Evolutionary conservation across 1,140 invertebrate species (phyloP).

Genomic region (Nasonia giraulti): DNA sequence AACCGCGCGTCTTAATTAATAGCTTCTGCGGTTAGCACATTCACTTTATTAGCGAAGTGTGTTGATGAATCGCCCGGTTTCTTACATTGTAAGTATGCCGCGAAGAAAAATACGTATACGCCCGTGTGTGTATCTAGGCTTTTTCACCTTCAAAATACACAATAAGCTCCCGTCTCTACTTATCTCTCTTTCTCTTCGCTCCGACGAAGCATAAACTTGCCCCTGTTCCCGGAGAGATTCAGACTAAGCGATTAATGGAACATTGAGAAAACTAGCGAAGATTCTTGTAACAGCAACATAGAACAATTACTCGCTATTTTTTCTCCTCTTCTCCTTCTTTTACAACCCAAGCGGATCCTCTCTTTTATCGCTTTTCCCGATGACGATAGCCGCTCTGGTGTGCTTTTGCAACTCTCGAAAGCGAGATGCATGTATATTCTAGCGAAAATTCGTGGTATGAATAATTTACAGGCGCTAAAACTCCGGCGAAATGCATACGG

Average conservation of each 20-base stretch:
- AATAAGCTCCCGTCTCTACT: constrained; percentile 15
- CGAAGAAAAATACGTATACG: background rate
- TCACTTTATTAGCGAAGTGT: constrained; percentile 7
- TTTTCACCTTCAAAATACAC: constrained; percentile 34
- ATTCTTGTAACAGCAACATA: constrained; percentile 14
- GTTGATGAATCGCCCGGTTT: background rate
- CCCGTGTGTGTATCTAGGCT: background rate
- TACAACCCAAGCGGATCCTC: background rate
- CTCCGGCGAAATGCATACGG: background rate
- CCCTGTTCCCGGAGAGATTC: constrained; percentile 33
- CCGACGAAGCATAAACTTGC: constrained; percentile 38
- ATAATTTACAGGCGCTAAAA: constrained; percentile 6
- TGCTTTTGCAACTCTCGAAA: background rate
- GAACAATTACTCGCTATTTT: constrained; percentile 19
- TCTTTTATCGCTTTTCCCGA: background rate
- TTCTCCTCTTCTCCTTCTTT: background rate
- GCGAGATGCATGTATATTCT: background rate
- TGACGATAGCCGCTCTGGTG: background rate
- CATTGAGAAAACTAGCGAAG: constrained; percentile 31
- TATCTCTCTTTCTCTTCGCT: constrained; percentile 30
- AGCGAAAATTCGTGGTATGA: background rate
- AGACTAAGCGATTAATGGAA: constrained; percentile 35
- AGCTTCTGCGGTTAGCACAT: background rate
- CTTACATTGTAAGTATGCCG: background rate
- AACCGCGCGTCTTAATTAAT: background rate